Evolutionary conservation across 2,113 vertebrate genomes (phyloP).

Genomic region (Melanerpes aurifrons): DNA sequence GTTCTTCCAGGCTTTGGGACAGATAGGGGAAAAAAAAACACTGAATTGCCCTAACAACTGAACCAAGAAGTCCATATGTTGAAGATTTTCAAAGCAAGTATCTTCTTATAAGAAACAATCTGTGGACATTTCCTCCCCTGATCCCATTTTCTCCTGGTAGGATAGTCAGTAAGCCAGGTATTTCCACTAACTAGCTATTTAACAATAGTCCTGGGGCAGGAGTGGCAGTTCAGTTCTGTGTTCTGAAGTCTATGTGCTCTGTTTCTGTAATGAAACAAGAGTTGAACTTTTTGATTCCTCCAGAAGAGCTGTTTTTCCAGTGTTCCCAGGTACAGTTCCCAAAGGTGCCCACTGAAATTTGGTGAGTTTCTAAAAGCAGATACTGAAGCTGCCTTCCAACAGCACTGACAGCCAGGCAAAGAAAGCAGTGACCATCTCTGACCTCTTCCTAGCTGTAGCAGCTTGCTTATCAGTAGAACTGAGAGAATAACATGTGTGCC

Average conservation of each 20-base stretch:
- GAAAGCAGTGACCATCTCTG: neutral
- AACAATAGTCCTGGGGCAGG: neutral
- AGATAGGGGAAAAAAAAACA: neutral
- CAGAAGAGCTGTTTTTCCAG: neutral
- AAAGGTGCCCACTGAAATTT: neutral
- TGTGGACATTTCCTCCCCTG: neutral
- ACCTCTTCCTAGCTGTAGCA: neutral
- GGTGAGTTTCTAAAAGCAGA: neutral
- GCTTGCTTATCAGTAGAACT: neutral
- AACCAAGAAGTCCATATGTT: neutral
- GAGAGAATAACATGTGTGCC: neutral
- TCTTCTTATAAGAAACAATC: neutral
- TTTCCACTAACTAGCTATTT: neutral
- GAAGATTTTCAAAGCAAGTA: neutral
- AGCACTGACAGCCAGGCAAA: neutral
- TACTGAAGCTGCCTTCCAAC: neutral
- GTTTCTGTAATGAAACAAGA: neutral
- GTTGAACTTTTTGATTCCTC: neutral
- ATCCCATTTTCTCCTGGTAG: neutral
- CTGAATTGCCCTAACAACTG: neutral
- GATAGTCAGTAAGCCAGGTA: neutral
- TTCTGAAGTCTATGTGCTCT: neutral
- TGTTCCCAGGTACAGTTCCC: neutral
- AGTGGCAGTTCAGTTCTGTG: neutral
- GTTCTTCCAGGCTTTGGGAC: neutral